Evolutionary conservation across 1,140 invertebrate genomes (phyloP), one percentile per base, ranked within the genome.

Genomic region (Neodiprion virginianus): DNA sequence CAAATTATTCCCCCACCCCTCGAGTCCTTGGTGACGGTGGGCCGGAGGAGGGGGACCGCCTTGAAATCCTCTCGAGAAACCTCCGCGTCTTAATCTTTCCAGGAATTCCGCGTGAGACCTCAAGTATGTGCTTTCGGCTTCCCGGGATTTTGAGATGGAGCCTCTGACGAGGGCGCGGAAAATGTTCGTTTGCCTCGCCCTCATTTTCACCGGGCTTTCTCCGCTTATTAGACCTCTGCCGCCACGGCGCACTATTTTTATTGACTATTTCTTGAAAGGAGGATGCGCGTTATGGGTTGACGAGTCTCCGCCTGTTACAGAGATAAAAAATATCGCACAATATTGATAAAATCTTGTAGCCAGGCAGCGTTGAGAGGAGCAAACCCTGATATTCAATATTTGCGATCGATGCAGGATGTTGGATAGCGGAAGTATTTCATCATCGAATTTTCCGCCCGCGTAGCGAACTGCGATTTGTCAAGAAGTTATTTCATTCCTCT

Each of bases 1-100:
- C 17, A 77, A 17, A 76, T 75, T 73, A 73, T 53, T 66, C 70
- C 68, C 69, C 72, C 77, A 75, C 68, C 67, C 75, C 71, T 47
- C 76, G 61, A 72, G 67, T 74, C 75, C 71, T 77, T 67, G 49
- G 72, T 68, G 61, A 67, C 61, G 71, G 70, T 5, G 53, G 61
- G 48, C 69, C 53, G 72, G 50, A 65, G 49, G 61, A 5, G 53
- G 8, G 53, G 53, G 7, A 61, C 4, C 11, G 28, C 28, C 28
- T 40, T 40, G 1, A 40, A 17, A 17, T 40, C 28, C 11, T 61
- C 53, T 17, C 53, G n/a, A 12, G 53, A 17, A 61, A 61, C n/a
- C n/a, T 12, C 11, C 53, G 53, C 53, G 53, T 61, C 53, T 61
- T 61, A 61, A 61, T 61, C 53, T 61, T 61, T 61, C 53, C 53